Percentiles rank a stretch among this genome's conserved stretches.
phyloP scores from a whole-genome alignment of 2,888 invertebrate genomes.

The Lasioglossum marginatum region DNA sequence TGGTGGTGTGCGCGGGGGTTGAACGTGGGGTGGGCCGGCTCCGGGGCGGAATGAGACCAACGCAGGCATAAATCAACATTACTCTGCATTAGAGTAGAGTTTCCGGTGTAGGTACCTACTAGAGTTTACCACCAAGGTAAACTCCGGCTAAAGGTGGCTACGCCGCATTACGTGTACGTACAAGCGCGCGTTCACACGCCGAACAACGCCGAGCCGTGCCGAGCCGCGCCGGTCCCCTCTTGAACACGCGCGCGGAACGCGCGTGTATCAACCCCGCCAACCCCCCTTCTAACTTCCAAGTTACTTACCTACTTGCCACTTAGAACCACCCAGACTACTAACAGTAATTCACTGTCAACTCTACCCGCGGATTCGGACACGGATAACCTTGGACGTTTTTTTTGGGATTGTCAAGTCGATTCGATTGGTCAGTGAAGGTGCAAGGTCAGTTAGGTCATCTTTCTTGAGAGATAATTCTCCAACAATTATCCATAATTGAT shows the following conservation, averaged over 20 bases:
- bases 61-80: constrained; percentile 83
- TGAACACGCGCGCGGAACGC: constrained; percentile 25
- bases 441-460: not conserved
- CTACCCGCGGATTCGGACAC: constrained; percentile 44
- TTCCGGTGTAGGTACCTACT: constrained; percentile 77
- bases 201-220: constrained; percentile 39
- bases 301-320: constrained; percentile 82
- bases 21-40: constrained; percentile 35
- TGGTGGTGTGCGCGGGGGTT: constrained; percentile 18
- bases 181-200: constrained; percentile 55
- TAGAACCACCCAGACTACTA: constrained; percentile 67
- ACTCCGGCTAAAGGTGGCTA: constrained; percentile 76
- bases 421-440: not conserved
- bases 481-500: no score
- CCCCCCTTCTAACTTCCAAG: constrained; percentile 76
- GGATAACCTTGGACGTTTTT: constrained; percentile 7
- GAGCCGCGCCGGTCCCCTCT: constrained; percentile 30
- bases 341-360: constrained; percentile 69
- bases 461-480: not conserved
- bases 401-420: not conserved
- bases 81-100: constrained; percentile 83
- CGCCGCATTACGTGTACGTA: constrained; percentile 68
- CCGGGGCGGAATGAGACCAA: constrained; percentile 73
- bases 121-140: constrained; percentile 81
- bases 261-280: constrained; percentile 65